Conservation (phyloP, 2,113 vertebrate genomes). For the Psettodes erumei region DNA sequence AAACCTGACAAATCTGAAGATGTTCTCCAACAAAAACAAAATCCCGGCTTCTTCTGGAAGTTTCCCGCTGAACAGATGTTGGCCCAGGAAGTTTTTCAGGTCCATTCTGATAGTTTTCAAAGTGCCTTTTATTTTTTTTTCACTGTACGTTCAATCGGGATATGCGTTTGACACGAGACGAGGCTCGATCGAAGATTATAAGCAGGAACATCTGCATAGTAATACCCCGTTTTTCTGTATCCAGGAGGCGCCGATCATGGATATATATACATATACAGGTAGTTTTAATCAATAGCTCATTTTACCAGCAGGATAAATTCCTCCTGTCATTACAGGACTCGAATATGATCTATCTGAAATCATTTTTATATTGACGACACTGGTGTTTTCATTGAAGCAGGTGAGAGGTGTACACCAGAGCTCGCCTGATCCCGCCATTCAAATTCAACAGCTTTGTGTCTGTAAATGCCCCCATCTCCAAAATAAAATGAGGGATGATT, state of each 20-base stretch:
- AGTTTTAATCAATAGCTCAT: not conserved
- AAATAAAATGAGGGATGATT: slow-evolving; percentile 51
- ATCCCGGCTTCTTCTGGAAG: too few species aligned
- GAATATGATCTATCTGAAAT: too few species aligned
- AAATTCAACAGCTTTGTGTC: slow-evolving; percentile 33
- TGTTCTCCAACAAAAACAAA: too few species aligned
- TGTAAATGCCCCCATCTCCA: slow-evolving; percentile 36
- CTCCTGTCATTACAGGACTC: not conserved
- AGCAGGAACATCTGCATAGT: too few species aligned
- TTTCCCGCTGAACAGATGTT: not conserved
- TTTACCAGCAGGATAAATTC: not conserved
- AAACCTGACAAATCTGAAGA: not conserved
- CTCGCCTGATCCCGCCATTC: slow-evolving; percentile 40
- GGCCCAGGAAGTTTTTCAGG: not conserved
- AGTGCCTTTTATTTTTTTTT: too few species aligned
- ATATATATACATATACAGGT: too few species aligned
- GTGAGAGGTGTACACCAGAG: too few species aligned
- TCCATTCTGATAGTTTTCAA: not conserved
- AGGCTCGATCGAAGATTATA: too few species aligned
- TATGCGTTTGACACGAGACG: not conserved
- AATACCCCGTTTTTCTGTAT: too few species aligned
- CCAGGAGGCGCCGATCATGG: too few species aligned
- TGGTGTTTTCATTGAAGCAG: slow-evolving; percentile 14
- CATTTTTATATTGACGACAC: slow-evolving; percentile 3
- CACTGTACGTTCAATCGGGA: not conserved